Conservation (phyloP, 2,797 vertebrate species). For the Halcyon badia region DNA sequence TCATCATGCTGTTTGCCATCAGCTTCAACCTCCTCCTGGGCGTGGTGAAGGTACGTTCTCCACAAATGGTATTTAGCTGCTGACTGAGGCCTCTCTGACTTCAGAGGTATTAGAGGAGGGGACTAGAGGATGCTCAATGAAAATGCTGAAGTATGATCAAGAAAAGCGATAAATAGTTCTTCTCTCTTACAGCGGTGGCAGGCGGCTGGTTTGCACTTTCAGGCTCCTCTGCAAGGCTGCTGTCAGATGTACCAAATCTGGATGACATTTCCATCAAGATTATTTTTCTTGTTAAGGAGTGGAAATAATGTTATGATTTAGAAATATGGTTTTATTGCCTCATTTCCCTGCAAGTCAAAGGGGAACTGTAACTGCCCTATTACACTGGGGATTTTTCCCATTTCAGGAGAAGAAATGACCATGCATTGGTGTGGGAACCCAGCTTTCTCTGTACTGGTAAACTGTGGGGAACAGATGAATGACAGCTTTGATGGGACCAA, state of each 20-base stretch:
- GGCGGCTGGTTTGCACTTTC: neutral
- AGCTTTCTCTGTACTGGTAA: neutral
- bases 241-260: neutral
- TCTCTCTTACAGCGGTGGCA: too few relatives aligned
- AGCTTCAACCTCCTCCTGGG: slow-evolving; percentile 80
- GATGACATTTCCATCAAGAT: neutral
- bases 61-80: neutral
- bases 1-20: slow-evolving; percentile 79
- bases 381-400: neutral
- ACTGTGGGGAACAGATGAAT: neutral
- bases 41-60: slow-evolving; percentile 76
- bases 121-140: neutral
- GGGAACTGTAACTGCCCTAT: neutral
- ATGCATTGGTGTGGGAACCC: neutral
- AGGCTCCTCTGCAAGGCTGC: neutral
- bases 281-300: neutral
- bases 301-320: neutral
- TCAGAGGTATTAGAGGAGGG: neutral
- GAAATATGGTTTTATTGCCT: neutral
- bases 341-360: neutral
- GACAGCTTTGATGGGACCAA: neutral
- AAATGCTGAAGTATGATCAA: neutral
- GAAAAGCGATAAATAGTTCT: neutral
- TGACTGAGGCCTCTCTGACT: neutral
- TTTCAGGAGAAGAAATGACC: neutral